These are phyloP conservation scores for Semaprochilodus insignis DNA, from an alignment of 2,797 vertebrate genomes.

Conservation along the genomic window DNA sequence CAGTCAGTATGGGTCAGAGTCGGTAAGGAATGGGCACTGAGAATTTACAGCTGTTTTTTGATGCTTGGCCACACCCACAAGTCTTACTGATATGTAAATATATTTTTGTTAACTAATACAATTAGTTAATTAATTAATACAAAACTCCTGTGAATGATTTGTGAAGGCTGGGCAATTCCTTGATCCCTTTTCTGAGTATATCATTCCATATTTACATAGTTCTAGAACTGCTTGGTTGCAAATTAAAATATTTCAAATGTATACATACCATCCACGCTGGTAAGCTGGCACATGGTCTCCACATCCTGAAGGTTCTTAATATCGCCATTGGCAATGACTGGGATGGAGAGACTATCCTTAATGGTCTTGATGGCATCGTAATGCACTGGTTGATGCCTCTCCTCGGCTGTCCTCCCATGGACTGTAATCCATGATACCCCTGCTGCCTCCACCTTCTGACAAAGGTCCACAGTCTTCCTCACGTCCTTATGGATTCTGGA, in stretches of 20 bases:
- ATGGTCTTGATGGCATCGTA: slow-evolving; percentile 93
- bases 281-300: slow-evolving; percentile 83
- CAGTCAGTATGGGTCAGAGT: too few relatives aligned
- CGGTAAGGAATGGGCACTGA: too few relatives aligned
- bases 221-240: background rate
- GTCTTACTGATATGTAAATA: too few relatives aligned
- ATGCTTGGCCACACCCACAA: too few relatives aligned
- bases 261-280: slow-evolving; percentile 89
- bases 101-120: too few relatives aligned
- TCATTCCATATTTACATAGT: too few relatives aligned
- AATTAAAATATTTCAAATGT: background rate
- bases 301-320: slow-evolving; percentile 89
- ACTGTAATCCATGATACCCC: slow-evolving; percentile 97
- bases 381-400: slow-evolving; percentile 95
- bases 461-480: slow-evolving; percentile 90
- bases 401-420: slow-evolving; percentile 90
- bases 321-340: slow-evolving; percentile 94
- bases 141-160: too few relatives aligned
- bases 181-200: too few relatives aligned
- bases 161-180: too few relatives aligned
- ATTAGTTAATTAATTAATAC: too few relatives aligned
- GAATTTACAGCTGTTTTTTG: too few relatives aligned
- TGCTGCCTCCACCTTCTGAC: slow-evolving; percentile 91
- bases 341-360: slow-evolving; percentile 90
- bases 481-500: slow-evolving; percentile 92